Conservation (phyloP, 2,888 invertebrate species). For the Arrhopalites spinosus region DNA sequence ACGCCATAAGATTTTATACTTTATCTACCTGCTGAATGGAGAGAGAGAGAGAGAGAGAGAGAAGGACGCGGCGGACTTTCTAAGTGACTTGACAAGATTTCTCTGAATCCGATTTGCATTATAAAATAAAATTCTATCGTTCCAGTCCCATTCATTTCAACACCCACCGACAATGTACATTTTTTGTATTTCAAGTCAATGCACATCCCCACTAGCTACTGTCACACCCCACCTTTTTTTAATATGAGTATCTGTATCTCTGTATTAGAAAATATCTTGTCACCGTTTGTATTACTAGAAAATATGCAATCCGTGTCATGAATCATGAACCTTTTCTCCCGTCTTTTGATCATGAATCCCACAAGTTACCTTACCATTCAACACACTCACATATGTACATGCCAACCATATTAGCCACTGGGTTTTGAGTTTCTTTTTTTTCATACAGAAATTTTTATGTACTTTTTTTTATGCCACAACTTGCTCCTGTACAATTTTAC, state of each 20-base stretch:
- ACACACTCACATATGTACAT: not conserved
- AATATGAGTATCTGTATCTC: too few species aligned
- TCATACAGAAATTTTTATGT: too few species aligned
- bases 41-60: not conserved
- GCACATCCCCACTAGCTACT: not conserved
- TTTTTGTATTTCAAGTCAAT: slow-evolving; percentile 18
- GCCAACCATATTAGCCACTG: too few species aligned
- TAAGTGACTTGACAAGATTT: slow-evolving; percentile 26
- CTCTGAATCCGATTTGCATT: slow-evolving; percentile 33
- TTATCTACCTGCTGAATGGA: slow-evolving; percentile 13
- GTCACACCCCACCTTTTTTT: not conserved
- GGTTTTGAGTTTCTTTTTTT: too few species aligned
- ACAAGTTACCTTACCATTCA: not conserved
- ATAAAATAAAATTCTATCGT: slow-evolving; percentile 34
- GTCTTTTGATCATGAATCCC: not conserved
- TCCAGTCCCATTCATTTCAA: slow-evolving; percentile 26
- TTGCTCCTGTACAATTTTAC: too few species aligned
- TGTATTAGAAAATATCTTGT: too few species aligned
- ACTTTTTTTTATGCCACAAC: too few species aligned
- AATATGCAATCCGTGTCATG: too few species aligned
- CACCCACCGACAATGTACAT: slow-evolving; percentile 11
- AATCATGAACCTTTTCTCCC: too few species aligned
- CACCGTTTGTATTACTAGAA: too few species aligned
- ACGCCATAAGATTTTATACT: too few species aligned
- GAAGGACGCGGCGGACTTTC: slow-evolving; percentile 11